Evolutionary conservation across 1,140 invertebrate species (phyloP).

Genomic region (Coboldia fuscipes): DNA sequence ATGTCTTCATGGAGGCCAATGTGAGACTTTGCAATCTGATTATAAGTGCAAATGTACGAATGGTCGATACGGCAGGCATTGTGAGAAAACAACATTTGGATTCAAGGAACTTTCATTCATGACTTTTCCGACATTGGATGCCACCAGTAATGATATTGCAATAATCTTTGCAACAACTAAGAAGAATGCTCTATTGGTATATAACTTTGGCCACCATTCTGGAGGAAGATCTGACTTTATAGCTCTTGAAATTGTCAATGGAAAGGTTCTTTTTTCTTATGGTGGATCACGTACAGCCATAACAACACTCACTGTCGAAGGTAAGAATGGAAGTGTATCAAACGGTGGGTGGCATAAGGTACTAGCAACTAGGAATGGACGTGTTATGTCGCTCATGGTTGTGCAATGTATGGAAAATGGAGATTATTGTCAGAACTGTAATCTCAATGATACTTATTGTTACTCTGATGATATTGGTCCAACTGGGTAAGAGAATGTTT

Average conservation of each 20-base stretch:
- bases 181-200: constrained; percentile 61
- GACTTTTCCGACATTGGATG: constrained; percentile 63
- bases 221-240: constrained; percentile 82
- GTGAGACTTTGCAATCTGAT: constrained; percentile 57
- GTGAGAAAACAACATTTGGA: constrained; percentile 72
- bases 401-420: constrained; percentile 62
- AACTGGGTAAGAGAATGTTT: constrained; percentile 41
- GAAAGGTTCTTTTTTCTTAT: constrained; percentile 69
- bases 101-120: constrained; percentile 79
- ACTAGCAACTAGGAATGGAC: constrained; percentile 70
- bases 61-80: constrained; percentile 72
- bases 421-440: constrained; percentile 65
- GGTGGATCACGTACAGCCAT: constrained; percentile 71
- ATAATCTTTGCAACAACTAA: constrained; percentile 82
- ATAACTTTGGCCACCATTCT: constrained; percentile 71
- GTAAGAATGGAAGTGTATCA: constrained; percentile 37
- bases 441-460: constrained; percentile 53
- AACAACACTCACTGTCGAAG: constrained; percentile 45
- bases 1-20: constrained; percentile 65
- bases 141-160: constrained; percentile 74
- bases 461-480: constrained; percentile 67
- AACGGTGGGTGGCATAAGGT: constrained; percentile 83
- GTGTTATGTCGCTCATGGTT: constrained; percentile 65
- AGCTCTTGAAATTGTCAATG: constrained; percentile 66
- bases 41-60: constrained; percentile 74